Evolutionary conservation across 2,113 vertebrate species (phyloP).

Genomic region (Sapajus apella): DNA sequence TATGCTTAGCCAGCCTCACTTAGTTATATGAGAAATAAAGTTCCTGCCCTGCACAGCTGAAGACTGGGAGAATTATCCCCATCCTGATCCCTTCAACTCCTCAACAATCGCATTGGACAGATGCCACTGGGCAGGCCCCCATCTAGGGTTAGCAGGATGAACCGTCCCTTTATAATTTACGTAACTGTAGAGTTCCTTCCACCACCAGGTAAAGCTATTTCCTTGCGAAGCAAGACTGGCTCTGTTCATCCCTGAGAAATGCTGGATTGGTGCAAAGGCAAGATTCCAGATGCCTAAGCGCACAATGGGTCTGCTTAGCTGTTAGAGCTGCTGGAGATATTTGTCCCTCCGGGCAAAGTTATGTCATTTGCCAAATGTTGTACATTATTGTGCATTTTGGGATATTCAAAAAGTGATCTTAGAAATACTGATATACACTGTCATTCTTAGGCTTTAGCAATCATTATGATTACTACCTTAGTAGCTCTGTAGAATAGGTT

Average conservation of each 20-base stretch:
- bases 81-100: not conserved
- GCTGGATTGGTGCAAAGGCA: not conserved
- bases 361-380: not conserved
- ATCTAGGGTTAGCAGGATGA: too few relatives aligned
- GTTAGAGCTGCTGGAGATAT: not conserved
- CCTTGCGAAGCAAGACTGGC: not conserved
- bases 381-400: not conserved
- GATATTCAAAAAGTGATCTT: not conserved
- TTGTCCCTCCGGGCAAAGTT: not conserved
- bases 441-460: not conserved
- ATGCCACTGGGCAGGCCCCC: too few relatives aligned
- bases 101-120: not conserved
- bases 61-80: not conserved
- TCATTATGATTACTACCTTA: rapidly evolving
- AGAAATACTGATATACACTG: not conserved
- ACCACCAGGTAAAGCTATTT: rapidly evolving
- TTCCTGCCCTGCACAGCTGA: not conserved
- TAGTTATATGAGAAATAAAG: not conserved
- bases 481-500: not conserved
- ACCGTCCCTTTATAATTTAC: not conserved
- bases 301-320: not conserved
- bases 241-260: not conserved
- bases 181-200: not conserved
- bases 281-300: not conserved
- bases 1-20: not conserved